Evolutionary conservation across 2,113 vertebrate genomes (phyloP), one percentile per base, ranked within the genome.

Genomic region (Catharus fuscescens): DNA sequence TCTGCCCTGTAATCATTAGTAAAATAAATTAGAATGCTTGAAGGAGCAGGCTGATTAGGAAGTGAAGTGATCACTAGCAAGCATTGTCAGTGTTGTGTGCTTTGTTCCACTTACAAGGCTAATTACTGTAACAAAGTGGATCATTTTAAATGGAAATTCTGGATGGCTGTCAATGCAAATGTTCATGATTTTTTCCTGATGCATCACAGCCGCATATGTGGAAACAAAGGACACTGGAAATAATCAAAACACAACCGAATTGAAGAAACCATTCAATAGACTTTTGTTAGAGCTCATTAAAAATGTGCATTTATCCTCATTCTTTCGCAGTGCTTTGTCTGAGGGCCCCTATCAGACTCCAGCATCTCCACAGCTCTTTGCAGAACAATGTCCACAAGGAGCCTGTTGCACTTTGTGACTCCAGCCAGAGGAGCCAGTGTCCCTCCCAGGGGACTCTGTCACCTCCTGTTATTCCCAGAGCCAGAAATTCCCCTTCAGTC

Each of bases 41-140:
- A 95, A 95, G 94, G 71, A 95, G 83, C 86, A 96, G 82, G 31
- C 93, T 96, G 96, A 97, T 97, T 97, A 95, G 91, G 90, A 97
- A 97, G 74, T 81, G 73, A 95, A 97, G 93, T 92, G 92, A 97
- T 97, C 91, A 79, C 96, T 80, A 96, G 95, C 92, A 96, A 96
- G 94, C 91, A 96, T 95, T 97, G 97, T 95, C 96, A 95, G 48
- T 90, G 93, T 92, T 96, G 88, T 94, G 94, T 91, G 95, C 96
- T 97, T 97, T 97, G 95, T 96, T 97, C 95, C 90, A 95, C 94
- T 97, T 97, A 94, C 88, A 94, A 90, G 92, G 86, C 94, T 97
- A 97, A 97, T 96, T 94, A 92, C 90, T 96, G 94, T 97, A 97
- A 97, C 94, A 95, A 95, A 97, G 91, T 95, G 84, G 94, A 95